These are phyloP conservation scores for Emmelina monodactyla DNA, from an alignment of 2,888 invertebrate genomes.

Conservation along the genomic window DNA sequence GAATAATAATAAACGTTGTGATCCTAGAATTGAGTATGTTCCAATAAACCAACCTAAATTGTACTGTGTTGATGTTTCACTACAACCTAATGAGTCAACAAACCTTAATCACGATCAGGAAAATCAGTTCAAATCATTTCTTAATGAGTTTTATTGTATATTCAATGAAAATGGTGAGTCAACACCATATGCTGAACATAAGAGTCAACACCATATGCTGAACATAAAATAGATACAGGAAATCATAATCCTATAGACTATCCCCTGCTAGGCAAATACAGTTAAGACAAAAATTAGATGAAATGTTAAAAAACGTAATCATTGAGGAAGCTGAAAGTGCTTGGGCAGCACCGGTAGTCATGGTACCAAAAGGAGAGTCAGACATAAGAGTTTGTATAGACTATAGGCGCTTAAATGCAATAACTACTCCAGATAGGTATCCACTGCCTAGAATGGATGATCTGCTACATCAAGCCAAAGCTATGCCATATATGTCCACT, in stretches of 20 bases:
- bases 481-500: slow-evolving; percentile 18
- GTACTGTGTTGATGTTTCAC: slow-evolving; percentile 3
- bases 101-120: not conserved
- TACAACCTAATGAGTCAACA: slow-evolving; percentile 2
- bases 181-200: slow-evolving; percentile 13
- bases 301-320: slow-evolving; percentile 11
- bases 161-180: slow-evolving; percentile 7
- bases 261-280: slow-evolving; percentile 7
- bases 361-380: not conserved
- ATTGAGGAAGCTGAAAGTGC: slow-evolving; percentile 26
- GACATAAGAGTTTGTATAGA: slow-evolving; percentile 6
- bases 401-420: slow-evolving; percentile 3
- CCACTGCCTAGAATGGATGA: slow-evolving; percentile 25
- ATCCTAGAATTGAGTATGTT: slow-evolving; percentile 3
- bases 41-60: slow-evolving; percentile 1
- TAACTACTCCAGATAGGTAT: slow-evolving; percentile 2
- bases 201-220: slow-evolving; percentile 11
- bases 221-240: slow-evolving; percentile 21
- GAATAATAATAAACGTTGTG: not conserved
- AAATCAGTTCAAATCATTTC: not conserved
- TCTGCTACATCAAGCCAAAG: slow-evolving; percentile 20
- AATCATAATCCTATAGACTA: slow-evolving; percentile 17
- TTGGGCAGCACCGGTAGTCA: slow-evolving; percentile 11
- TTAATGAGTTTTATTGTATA: slow-evolving; percentile 3
- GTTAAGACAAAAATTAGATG: slow-evolving; percentile 4